Base-by-base conservation (phyloP, 2,113 vertebrate genomes). In the Coreoperca whiteheadi region DNA sequence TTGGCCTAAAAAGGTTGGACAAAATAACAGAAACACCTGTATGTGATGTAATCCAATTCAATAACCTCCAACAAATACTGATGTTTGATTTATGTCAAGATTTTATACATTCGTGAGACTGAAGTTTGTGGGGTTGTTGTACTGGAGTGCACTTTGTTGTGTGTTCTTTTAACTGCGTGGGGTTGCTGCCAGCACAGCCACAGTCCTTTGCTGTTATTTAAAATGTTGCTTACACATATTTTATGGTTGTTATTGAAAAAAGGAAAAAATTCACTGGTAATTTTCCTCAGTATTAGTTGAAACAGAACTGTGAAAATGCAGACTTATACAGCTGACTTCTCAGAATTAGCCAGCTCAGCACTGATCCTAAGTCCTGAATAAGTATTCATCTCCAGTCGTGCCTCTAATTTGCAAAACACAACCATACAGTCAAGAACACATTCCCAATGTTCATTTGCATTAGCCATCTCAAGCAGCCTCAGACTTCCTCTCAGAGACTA, bases 401-500 rank as follows among this genome's bases (percentile, higher is more conserved):
- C 23, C 5, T 11, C 28, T 64, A 39, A 69, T 74, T 69, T 63
- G 16, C 25, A 28, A 79, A 74, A 16, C n/a, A n/a, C 16, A 9
- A 72, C 50, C 50, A 23, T 23, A 64, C 59, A 85, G 14, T 66
- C 11, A 15, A 79, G 32, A 59, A 32, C 39, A 50, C 66, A 77
- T 34, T 56, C 43, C 32, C 56, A 53, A 20, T 23, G 32, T 50
- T 64, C 12, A 68, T 72, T 32, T 66, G 57, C 66, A 79, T 81
- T 32, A 74, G 23, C 32, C n/a, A 14, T 28, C 15, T 72, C 53
- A 28, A 57, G 82, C 32, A 48, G 69, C 63, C 34, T 50, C 61
- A 74, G 54, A 54, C 68, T 34, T 81, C 75, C 75, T 77, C 77
- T 61, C 37, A 28, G n/a, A 69, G 43, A 74, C 68, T 75, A 87